These are phyloP conservation scores for Sylvilagus floridanus DNA, from an alignment of 2,797 vertebrate species.

Conservation along the genomic window DNA sequence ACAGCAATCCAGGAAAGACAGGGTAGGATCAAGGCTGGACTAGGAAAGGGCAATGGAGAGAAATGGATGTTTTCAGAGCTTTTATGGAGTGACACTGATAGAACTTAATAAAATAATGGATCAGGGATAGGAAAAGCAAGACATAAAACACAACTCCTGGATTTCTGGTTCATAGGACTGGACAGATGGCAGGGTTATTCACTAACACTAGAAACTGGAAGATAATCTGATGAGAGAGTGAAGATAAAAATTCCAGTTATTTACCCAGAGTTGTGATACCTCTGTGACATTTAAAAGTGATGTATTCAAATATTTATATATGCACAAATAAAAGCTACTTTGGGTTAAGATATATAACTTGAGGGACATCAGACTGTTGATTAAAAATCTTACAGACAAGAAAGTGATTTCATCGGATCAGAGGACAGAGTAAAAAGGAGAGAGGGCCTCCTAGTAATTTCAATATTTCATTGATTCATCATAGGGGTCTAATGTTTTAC, in stretches of 20 bases:
- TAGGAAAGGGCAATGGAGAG: background rate
- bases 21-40: background rate
- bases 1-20: background rate
- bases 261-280: background rate
- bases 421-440: background rate
- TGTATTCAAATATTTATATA: background rate
- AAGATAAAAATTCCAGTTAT: background rate
- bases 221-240: background rate
- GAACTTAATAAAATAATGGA: background rate
- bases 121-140: background rate
- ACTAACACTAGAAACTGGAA: background rate
- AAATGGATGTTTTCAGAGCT: background rate
- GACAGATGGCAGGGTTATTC: background rate
- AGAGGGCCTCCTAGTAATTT: background rate
- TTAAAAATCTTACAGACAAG: background rate
- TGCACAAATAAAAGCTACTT: background rate
- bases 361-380: background rate
- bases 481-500: background rate
- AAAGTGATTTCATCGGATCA: background rate
- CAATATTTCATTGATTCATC: conserved; percentile 13
- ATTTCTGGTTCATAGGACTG: background rate
- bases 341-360: conserved; percentile 6
- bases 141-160: background rate
- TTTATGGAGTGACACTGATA: background rate
- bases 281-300: conserved; percentile 16